Evolutionary conservation across 2,113 vertebrate genomes (phyloP).

Genomic region (Hystrix brachyura): DNA sequence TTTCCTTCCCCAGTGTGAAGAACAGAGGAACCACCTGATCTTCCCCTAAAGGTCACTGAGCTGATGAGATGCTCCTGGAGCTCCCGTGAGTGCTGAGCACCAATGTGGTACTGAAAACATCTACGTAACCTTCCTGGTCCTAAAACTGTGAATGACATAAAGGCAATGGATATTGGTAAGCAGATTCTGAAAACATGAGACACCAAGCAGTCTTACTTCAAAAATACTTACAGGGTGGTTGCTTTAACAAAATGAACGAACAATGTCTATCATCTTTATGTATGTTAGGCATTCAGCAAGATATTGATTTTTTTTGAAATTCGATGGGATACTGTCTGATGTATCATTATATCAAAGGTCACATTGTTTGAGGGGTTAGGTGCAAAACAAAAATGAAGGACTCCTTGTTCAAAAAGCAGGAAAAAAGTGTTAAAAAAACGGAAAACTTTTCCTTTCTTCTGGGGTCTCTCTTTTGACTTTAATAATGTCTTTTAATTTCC

Average conservation of each 20-base stretch:
- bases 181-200: not conserved
- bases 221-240: not conserved
- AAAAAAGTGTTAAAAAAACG: not conserved
- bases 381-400: not conserved
- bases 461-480: not conserved
- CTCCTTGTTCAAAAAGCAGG: not conserved
- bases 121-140: slow-evolving; percentile 31
- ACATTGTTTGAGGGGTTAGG: not conserved
- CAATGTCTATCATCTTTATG: not conserved
- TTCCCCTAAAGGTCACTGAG: slow-evolving; percentile 86
- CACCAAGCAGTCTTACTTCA: not conserved
- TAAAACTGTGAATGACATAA: not conserved
- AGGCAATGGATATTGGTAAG: not conserved
- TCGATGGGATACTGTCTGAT: not conserved
- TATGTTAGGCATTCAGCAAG: not conserved
- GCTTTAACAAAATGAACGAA: not conserved
- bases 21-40: slow-evolving; percentile 88
- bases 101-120: not conserved
- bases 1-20: slow-evolving; percentile 87
- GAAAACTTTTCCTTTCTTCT: slow-evolving; percentile 12
- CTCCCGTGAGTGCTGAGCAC: slow-evolving; percentile 16
- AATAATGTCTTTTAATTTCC: not conserved
- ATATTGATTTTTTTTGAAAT: not conserved
- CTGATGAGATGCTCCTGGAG: slow-evolving; percentile 79
- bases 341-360: not conserved